These are phyloP conservation scores for Apodemia mormo DNA, from an alignment of 2,888 invertebrate species.

Conservation along the genomic window DNA sequence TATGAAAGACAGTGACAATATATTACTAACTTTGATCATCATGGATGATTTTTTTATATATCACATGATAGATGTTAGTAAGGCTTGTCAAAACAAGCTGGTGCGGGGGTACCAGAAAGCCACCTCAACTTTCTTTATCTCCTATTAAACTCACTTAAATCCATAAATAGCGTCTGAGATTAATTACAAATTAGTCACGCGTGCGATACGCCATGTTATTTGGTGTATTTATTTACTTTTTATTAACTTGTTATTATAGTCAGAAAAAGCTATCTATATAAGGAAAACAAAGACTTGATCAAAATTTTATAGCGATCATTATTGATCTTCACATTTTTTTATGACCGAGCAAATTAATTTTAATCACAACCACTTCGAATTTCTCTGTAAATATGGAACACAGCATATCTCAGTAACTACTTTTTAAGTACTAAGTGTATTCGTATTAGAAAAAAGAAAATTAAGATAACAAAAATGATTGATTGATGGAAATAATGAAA, in stretches of 20 bases:
- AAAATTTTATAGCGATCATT: background rate
- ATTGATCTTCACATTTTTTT: constrained; percentile 1
- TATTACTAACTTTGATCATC: too few species aligned
- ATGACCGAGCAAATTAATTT: constrained; percentile 42
- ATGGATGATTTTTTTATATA: too few species aligned
- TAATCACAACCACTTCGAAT: constrained; percentile 53
- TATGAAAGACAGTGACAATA: too few species aligned
- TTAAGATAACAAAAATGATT: background rate
- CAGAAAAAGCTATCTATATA: constrained; percentile 1
- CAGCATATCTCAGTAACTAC: background rate
- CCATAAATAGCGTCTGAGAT: background rate
- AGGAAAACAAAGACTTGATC: background rate
- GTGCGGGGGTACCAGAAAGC: too few species aligned
- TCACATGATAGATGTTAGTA: too few species aligned
- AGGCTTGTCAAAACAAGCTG: too few species aligned
- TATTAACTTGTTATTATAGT: constrained; percentile 2
- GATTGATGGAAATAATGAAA: background rate
- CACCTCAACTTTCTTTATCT: background rate
- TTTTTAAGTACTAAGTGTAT: background rate
- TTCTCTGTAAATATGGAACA: background rate
- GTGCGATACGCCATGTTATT: constrained; percentile 45
- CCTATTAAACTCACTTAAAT: background rate
- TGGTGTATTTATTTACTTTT: constrained; percentile 8
- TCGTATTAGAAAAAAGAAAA: background rate
- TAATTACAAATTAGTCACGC: constrained; percentile 55